Conservation (phyloP, 2,797 vertebrate species). For the Hydrocynus forskahlii region DNA sequence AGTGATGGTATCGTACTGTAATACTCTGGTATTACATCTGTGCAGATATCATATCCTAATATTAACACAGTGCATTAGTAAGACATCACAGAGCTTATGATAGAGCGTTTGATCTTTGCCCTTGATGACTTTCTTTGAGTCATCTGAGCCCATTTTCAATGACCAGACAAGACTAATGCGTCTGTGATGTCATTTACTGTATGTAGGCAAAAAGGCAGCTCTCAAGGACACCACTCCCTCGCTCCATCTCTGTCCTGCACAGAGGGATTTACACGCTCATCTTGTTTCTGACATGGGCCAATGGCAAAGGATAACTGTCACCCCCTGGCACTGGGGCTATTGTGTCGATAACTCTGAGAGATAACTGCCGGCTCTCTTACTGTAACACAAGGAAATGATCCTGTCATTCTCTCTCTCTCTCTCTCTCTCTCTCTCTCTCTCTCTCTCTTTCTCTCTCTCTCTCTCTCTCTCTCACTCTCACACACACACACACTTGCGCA, state of each 20-base stretch:
- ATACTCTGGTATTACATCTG: not conserved
- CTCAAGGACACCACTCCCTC: constrained; percentile 44
- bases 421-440: no score
- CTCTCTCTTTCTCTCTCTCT: not conserved
- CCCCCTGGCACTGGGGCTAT: constrained; percentile 37
- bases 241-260: constrained; percentile 26
- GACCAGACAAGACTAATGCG: constrained; percentile 23
- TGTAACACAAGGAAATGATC: constrained; percentile 37
- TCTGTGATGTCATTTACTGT: constrained; percentile 46
- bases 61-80: not conserved
- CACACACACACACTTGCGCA: constrained; percentile 10
- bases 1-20: not conserved
- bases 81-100: not conserved
- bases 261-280: constrained; percentile 44
- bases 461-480: not conserved
- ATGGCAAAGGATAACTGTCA: constrained; percentile 40
- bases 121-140: constrained; percentile 26
- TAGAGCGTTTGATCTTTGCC: not conserved
- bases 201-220: constrained; percentile 37
- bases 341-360: constrained; percentile 45
- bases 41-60: not conserved
- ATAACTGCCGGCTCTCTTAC: constrained; percentile 29
- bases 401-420: no score
- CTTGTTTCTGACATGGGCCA: constrained; percentile 34
- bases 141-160: constrained; percentile 20